Evolutionary conservation across 1,140 invertebrate genomes (phyloP), one percentile per base, ranked within the genome.

Genomic region (Formica selysi): DNA sequence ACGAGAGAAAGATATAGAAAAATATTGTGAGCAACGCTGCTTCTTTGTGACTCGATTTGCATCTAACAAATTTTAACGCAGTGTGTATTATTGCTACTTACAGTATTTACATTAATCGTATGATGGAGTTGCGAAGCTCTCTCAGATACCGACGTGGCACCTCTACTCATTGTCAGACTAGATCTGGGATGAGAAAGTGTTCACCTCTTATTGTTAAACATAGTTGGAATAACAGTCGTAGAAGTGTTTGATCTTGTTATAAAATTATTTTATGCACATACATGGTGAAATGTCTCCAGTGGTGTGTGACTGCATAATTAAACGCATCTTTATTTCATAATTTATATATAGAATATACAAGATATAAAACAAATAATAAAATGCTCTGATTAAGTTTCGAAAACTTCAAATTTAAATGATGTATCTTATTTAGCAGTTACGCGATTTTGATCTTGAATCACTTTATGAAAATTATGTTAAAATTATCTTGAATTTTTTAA

Each of bases 81-180:
- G 16, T 22, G 36, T n/a, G 41, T 38, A 51, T 81, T 83, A 54
- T 79, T 73, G 44, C 44, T 57, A 57, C 29, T 32, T 71, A 11
- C 54, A 57, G 41, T 61, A 88, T 89, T 89, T 89, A 78, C 87
- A 89, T 89, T 85, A 88, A 36, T 88, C 64, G 76, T 54, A 71
- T 78, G 11, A 71, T 68, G 57, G 38, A 65, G 74, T 76, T 51
- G 62, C 38, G 54, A 64, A 22, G n/a, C 54, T 36, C 57, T 62
- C 57, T 70, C 32, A 36, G 61, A 38, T 13, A 26, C 13, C 76
- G n/a, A 44, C 19, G n/a, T 38, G 16, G 36, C 83, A 41, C 29
- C 59, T 61, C 71, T 70, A 54, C 68, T 22, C 22, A 22, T 22
- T 22, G 22, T 70, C 36, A 59, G 36, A 71, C 78, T 61, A 48